Evolutionary conservation across 1,140 invertebrate genomes (phyloP), one percentile per base, ranked within the genome.

Genomic region (Bombus waltoni): DNA sequence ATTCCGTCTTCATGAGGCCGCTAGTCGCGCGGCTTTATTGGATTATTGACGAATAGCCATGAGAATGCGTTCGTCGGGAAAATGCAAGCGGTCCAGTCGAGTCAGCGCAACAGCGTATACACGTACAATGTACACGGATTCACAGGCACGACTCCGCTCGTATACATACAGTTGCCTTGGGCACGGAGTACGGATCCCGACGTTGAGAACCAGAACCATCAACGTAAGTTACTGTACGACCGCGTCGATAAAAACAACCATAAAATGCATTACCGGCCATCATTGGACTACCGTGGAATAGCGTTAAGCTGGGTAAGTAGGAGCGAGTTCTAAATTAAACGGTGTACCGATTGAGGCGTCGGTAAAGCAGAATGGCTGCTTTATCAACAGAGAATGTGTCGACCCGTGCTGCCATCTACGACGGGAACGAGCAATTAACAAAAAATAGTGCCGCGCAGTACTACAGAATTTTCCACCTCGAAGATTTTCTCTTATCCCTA

Each of bases 211-310:
- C 76, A 81, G 86, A 85, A 90, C 84, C 81, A 88, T 78, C 81
- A 75, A 74, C 72, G 85, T 89, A 83, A 87, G 78, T 89, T 91
- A 87, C 87, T 91, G 78, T 88, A 87, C 86, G 85, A 83, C 87
- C 83, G 42, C 80, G 94, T 95, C 94, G 94, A 95, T 95, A 94
- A 95, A 93, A 94, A 94, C 93, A 93, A 92, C 92, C 89, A 94
- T 94, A 94, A 95, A 94, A 92, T 92, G 92, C 91, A 92, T 93
- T 92, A 94, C 94, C 93, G 94, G 91, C 90, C 85, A 95, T 93
- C 92, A 93, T 94, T 90, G 94, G 94, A 94, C 95, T 95, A 93
- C 92, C 89, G 89, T 91, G 83, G 82, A 82, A 83, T 83, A 79
- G 82, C 78, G 81, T 81, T 87, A 87, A 90, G 92, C 94, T 93